Percentiles rank a stretch among this genome's conserved stretches.
These are phyloP conservation scores for Microlaimidae sp. DNA, from an alignment of 2,888 invertebrate genomes.

Conservation along the genomic window DNA sequence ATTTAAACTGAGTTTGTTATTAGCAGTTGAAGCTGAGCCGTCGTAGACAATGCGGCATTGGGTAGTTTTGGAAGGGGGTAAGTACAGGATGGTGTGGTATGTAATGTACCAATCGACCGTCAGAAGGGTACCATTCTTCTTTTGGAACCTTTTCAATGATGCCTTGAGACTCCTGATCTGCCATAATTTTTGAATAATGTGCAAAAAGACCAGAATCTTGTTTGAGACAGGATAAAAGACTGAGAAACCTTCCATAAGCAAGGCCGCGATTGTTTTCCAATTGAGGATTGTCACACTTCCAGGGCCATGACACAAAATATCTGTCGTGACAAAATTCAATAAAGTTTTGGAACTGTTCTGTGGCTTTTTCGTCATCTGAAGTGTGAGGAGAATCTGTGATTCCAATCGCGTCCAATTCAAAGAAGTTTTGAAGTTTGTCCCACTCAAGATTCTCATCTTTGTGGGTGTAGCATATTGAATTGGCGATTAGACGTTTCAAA, in stretches of 20 bases:
- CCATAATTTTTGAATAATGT: background rate
- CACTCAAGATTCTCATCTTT: too few relatives aligned
- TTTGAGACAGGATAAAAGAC: background rate
- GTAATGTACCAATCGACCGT: conserved; percentile 6
- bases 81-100: conserved; percentile 10
- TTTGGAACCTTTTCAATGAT: conserved; percentile 8
- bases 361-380: background rate
- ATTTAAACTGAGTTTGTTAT: too few relatives aligned
- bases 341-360: background rate
- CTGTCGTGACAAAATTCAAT: too few relatives aligned
- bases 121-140: too few relatives aligned
- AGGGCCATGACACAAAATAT: conserved; percentile 9
- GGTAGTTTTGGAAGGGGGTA: background rate
- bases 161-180: conserved; percentile 5
- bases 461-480: too few relatives aligned
- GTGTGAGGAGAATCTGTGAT: background rate
- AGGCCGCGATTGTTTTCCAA: conserved; percentile 1
- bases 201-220: background rate
- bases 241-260: background rate
- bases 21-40: too few relatives aligned
- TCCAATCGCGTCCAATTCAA: conserved; percentile 3
- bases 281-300: conserved; percentile 1
- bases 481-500: too few relatives aligned
- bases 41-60: conserved; percentile 1
- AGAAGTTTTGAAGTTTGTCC: too few relatives aligned